phyloP scores from a whole-genome alignment of 2,113 vertebrate genomes.

The Pleuronectes platessa region DNA sequence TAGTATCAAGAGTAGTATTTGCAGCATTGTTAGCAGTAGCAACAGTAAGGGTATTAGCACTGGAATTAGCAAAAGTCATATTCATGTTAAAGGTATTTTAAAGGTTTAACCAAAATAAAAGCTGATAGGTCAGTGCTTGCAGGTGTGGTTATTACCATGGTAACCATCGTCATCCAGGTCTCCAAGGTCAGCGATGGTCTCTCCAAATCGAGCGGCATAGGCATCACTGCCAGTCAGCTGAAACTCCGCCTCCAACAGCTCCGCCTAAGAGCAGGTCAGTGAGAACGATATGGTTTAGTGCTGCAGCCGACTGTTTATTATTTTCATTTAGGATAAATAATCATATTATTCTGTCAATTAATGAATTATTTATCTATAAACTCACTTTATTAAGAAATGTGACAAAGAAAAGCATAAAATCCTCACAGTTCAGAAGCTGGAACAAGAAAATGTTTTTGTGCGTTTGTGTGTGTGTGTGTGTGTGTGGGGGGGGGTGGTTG shows the following conservation, averaged over 20 bases:
- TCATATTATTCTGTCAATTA: too few species aligned
- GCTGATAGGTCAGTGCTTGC: neutral
- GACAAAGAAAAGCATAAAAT: too few species aligned
- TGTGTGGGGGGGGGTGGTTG: neutral
- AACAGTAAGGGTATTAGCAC: too few species aligned
- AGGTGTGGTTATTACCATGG: conserved; percentile 82
- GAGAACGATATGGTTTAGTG: neutral
- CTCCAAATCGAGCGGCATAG: conserved; percentile 93
- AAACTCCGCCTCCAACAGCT: conserved; percentile 85
- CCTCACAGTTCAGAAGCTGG: too few species aligned
- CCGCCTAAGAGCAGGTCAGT: conserved; percentile 69
- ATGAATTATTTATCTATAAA: too few species aligned
- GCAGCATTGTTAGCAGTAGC: too few species aligned
- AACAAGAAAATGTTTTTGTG: too few species aligned
- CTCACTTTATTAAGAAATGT: too few species aligned
- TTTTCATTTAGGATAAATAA: too few species aligned
- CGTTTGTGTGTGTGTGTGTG: too few species aligned
- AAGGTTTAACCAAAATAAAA: neutral
- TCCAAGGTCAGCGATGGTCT: conserved; percentile 90
- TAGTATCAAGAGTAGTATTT: neutral
- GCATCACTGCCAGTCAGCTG: conserved; percentile 86
- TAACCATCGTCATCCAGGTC: conserved; percentile 96
- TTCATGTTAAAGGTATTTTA: too few species aligned
- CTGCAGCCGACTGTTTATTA: neutral
- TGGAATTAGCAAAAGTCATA: too few species aligned